Base-by-base conservation (phyloP, 2,888 invertebrate species). In the Epirrhoe tristata region DNA sequence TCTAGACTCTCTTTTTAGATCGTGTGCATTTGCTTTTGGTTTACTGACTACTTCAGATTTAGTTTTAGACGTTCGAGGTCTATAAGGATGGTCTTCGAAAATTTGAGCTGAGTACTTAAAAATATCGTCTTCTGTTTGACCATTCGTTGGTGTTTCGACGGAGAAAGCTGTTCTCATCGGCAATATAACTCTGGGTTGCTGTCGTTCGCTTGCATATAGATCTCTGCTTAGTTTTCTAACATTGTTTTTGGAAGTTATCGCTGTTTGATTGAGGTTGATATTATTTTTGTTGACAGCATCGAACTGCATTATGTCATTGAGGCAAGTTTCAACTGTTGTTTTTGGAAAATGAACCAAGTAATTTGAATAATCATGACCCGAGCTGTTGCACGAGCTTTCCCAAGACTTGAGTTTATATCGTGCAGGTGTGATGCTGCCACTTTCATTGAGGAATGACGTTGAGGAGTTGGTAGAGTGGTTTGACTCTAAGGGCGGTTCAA, bases 321-420 rank as follows among this genome's bases (percentile, higher is more conserved):
- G 34, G 48, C 74, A 75, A 52, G 67, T 69, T 56, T 73, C 67
- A 0, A 67, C 69, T 7, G 74, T 63, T 54, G 61, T 59, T 71
- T 73, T 74, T 53, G 74, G 73, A 46, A 73, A 73, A 12, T 62
- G 55, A 55, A 71, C 68, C 7, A 73, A 62, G 69, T 76, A 74
- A 57, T 71, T 70, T n/a, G 73, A 61, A 62, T 69, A 48, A 34
- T 75, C 73, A 52, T 74, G 59, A 7, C 69, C 63, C 12, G 73
- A 77, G 17, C 72, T 75, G 48, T 77, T 69, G 61, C 69, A 74
- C 17, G 71, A 78, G 63, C 71, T 74, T 63, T 71, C 61, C 51
- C 32, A 62, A 5, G 67, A 73, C 54, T 67, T 71, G 5, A 61
- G 63, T 55, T 60, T 65, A n/a, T 48, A 51, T 16, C 24, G 32